Percentiles rank a stretch among this genome's conserved stretches.
phyloP scores from a whole-genome alignment of 2,113 vertebrate species.

The Mastomys natalensis region DNA sequence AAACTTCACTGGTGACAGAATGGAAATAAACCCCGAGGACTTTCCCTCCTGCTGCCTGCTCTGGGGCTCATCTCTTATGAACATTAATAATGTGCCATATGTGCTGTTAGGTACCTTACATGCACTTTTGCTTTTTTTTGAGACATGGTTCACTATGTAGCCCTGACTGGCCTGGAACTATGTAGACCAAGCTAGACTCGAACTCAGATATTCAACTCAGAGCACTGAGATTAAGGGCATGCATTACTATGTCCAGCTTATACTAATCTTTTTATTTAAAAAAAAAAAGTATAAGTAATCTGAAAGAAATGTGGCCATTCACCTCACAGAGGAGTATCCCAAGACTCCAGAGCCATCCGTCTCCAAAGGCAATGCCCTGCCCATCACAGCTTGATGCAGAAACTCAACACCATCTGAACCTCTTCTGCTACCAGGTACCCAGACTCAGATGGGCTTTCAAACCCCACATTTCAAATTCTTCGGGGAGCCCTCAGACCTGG shows the following conservation, averaged over 20 bases:
- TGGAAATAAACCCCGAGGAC: neutral
- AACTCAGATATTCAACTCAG: neutral
- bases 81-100: conserved; percentile 25
- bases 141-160: neutral
- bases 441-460: neutral
- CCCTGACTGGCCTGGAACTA: neutral
- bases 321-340: neutral
- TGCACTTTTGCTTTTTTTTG: neutral
- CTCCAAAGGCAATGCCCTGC: neutral
- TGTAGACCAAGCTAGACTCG: neutral
- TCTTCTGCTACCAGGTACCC: neutral
- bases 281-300: neutral
- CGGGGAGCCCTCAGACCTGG: conserved; percentile 13
- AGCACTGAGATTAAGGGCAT: neutral
- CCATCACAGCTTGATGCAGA: neutral
- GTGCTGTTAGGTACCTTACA: neutral
- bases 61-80: neutral
- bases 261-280: neutral
- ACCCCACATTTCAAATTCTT: neutral
- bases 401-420: neutral
- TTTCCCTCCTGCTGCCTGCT: neutral
- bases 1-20: conserved; percentile 38
- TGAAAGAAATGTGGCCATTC: neutral
- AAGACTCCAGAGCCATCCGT: neutral
- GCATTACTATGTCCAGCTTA: neutral